Conservation (phyloP, 2,797 vertebrate species). For the Danio tinwini region DNA sequence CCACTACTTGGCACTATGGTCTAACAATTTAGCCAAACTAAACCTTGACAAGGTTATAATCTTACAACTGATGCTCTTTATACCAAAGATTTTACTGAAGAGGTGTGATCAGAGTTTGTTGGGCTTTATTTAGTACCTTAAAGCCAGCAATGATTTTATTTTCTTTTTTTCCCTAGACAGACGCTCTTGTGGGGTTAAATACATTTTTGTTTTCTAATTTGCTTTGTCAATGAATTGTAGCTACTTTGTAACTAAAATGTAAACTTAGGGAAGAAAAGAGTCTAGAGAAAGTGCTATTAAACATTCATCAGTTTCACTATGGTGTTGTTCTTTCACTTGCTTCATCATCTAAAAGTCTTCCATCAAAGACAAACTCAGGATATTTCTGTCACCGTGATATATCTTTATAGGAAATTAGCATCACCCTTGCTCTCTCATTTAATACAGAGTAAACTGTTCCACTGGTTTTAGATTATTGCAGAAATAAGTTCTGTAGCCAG, state of each 20-base stretch:
- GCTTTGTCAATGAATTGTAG: constrained; percentile 43
- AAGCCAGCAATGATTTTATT: constrained; percentile 16
- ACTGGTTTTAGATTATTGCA: no score
- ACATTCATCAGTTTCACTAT: constrained; percentile 27
- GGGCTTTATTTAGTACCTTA: constrained; percentile 24
- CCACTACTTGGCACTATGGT: constrained; percentile 38
- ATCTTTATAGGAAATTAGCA: no score
- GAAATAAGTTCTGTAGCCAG: no score
- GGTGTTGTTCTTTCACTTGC: constrained; percentile 1
- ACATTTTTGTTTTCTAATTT: constrained; percentile 20
- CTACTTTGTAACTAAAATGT: constrained; percentile 35
- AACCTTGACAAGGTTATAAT: constrained; percentile 7
- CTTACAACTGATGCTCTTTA: constrained; percentile 23
- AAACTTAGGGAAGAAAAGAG: constrained; percentile 15
- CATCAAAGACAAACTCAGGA: no score
- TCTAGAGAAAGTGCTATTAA: constrained; percentile 42
- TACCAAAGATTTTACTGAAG: constrained; percentile 43
- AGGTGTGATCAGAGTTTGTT: constrained; percentile 21
- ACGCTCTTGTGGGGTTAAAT: constrained; percentile 1
- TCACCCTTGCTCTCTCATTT: no score
- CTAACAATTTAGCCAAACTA: constrained; percentile 29
- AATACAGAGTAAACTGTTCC: no score
- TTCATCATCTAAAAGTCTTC: no score
- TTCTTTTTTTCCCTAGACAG: not conserved
- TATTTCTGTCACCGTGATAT: no score